A percentile compares a stretch with the other conserved stretches of the same genome.
Conservation (phyloP, 2,888 invertebrate species). For the Punctoribates punctum region DNA sequence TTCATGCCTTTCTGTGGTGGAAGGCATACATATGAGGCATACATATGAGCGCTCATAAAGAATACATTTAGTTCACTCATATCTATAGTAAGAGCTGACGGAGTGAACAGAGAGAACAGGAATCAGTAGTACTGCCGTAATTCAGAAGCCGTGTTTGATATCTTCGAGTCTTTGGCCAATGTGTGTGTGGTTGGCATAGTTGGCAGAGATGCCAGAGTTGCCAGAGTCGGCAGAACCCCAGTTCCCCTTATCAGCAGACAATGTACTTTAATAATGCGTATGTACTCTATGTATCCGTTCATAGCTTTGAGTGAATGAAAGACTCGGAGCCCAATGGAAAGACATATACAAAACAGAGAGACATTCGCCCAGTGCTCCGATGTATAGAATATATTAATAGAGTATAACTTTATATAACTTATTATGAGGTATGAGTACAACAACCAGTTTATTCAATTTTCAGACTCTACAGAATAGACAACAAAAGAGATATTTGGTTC, state of each 20-base stretch:
- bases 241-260: conserved; percentile 10
- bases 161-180: background rate
- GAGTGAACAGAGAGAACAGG: conserved; percentile 18
- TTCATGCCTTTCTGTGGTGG: too few relatives aligned
- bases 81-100: background rate
- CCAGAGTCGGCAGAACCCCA: too few relatives aligned
- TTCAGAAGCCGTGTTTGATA: background rate
- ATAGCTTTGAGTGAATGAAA: background rate
- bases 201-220: too few relatives aligned
- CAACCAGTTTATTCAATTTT: conserved; percentile 1
- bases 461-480: background rate
- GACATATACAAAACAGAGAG: background rate
- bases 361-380: background rate
- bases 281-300: conserved; percentile 11
- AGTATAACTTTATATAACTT: conserved; percentile 4
- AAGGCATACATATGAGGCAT: too few relatives aligned
- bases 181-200: conserved; percentile 22
- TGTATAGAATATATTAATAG: background rate
- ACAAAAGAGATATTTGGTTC: too few relatives aligned
- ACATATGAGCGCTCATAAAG: background rate
- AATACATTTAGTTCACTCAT: background rate
- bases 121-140: conserved; percentile 4
- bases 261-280: conserved; percentile 22
- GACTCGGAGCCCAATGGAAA: background rate
- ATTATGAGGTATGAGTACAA: background rate